Conservation (phyloP, 1,140 invertebrate species). For the Luehdorfia chinensis region DNA sequence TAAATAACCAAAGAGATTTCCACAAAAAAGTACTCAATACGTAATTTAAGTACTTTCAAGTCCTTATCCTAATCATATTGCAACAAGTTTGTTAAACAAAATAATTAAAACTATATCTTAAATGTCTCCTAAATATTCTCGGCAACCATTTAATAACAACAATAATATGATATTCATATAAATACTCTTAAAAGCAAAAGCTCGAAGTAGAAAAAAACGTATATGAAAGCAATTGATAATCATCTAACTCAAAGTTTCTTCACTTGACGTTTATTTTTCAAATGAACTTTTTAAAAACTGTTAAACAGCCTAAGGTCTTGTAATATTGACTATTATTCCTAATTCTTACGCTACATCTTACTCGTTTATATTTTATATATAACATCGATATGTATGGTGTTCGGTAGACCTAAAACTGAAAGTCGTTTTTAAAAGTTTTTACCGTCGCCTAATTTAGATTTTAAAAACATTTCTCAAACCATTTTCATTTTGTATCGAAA, state of each 20-base stretch:
- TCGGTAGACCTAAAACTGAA: slow-evolving; percentile 63
- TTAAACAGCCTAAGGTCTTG: slow-evolving; percentile 63
- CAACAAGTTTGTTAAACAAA: too few relatives aligned
- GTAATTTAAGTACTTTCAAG: too few relatives aligned
- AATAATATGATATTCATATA: slow-evolving; percentile 56
- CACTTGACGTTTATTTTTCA: slow-evolving; percentile 10
- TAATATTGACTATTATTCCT: slow-evolving; percentile 71
- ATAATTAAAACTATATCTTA: too few relatives aligned
- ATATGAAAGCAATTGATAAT: slow-evolving; percentile 11
- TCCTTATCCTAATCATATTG: too few relatives aligned
- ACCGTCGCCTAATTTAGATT: slow-evolving; percentile 20
- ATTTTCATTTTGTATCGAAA: too few relatives aligned
- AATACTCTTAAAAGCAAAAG: slow-evolving; percentile 50
- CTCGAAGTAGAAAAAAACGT: slow-evolving; percentile 23
- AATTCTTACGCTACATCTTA: slow-evolving; percentile 56
- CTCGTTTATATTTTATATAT: slow-evolving; percentile 48
- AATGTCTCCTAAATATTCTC: slow-evolving; percentile 33
- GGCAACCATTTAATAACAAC: slow-evolving; percentile 43
- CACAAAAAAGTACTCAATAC: too few relatives aligned
- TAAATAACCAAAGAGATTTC: too few relatives aligned
- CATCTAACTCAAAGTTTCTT: slow-evolving; percentile 8
- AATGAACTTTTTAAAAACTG: slow-evolving; percentile 43
- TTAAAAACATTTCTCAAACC: too few relatives aligned
- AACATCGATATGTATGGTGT: slow-evolving; percentile 75
- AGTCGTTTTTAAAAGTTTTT: slow-evolving; percentile 19